Base-by-base conservation (phyloP, 2,888 invertebrate species). In the Leistus spinibarbis region DNA sequence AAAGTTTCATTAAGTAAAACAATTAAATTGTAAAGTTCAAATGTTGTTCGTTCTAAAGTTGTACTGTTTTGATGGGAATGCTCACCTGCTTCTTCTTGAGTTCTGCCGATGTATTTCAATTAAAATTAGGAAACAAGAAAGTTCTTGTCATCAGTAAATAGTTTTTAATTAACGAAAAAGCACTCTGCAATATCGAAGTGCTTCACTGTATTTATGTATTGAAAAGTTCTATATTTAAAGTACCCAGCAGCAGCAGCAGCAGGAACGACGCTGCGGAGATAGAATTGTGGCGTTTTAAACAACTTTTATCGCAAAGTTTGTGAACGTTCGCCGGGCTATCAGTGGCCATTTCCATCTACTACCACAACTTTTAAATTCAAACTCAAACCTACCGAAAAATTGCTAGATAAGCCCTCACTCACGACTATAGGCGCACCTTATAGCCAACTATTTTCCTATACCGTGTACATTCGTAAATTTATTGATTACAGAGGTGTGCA, bases 291-390 rank as follows among this genome's bases (percentile, higher is more conserved):
- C 56, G 62, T 73, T 73, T 57, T 67, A 72, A 73, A 40, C 56
- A 27, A 73, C 57, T 73, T 73, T 73, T 73, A 73, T 73, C 60
- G 60, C 67, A 67, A 73, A 73, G 66, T 73, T 72, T 73, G 53
- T 53, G 64, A 64, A 71, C 65, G 65, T 65, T 71, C 56, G 54
- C 65, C 64, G 71, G 40, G 64, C 71, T 71, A 73, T 73, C 73
- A 67, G 62, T 67, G 73, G 67, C 60, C 73, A 64, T 69, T 69
- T 20, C 68, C 24, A 19, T 68, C 56, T n/a, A 40, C 54, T 69
- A 64, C 63, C 54, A 75, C 69, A 75, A 75, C 75, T 75, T 75
- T 75, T 75, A 69, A 75, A 75, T 75, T 75, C 64, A 69, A 75
- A 63, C 64, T 75, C 64, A 54, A 75, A 75, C 75, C 68, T 63